Percentiles rank a stretch among this genome's conserved stretches.
These are phyloP conservation scores for Aeoliscus strigatus DNA, from an alignment of 2,797 vertebrate genomes.

Conservation along the genomic window DNA sequence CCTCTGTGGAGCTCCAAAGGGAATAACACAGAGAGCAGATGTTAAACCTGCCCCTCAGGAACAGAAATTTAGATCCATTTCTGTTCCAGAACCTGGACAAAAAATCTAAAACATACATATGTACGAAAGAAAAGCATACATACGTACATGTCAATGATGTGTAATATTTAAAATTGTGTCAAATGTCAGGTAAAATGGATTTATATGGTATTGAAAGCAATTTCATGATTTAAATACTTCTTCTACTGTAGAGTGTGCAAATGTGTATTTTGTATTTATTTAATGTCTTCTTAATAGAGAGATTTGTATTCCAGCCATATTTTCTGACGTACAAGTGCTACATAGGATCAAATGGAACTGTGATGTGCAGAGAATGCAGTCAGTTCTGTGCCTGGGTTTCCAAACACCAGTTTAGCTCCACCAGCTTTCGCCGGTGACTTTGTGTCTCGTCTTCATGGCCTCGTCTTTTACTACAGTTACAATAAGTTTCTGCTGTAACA, in stretches of 20 bases:
- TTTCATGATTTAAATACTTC: too few species aligned
- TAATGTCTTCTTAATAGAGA: background rate
- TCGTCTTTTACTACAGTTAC: slow-evolving; percentile 1
- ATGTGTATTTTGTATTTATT: background rate
- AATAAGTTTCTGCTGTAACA: slow-evolving; percentile 9
- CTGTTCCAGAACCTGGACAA: too few species aligned
- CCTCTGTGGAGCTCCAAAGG: slow-evolving; percentile 10
- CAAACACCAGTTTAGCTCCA: background rate
- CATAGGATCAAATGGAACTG: slow-evolving; percentile 1
- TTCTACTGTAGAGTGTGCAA: too few species aligned
- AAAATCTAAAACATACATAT: too few species aligned
- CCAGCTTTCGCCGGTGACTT: slow-evolving; percentile 4
- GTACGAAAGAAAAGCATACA: too few species aligned
- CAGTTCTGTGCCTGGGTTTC: background rate
- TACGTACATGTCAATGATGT: too few species aligned
- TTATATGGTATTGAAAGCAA: too few species aligned
- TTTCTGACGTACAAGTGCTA: slow-evolving; percentile 1
- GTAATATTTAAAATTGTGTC: too few species aligned
- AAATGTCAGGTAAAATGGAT: too few species aligned
- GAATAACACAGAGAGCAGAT: too few species aligned
- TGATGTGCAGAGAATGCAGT: background rate
- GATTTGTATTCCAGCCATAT: background rate
- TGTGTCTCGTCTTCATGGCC: background rate
- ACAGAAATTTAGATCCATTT: too few species aligned
- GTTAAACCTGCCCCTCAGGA: too few species aligned